Evolutionary conservation across 2,888 invertebrate genomes (phyloP).

Genomic region (Abrostola tripartita): DNA sequence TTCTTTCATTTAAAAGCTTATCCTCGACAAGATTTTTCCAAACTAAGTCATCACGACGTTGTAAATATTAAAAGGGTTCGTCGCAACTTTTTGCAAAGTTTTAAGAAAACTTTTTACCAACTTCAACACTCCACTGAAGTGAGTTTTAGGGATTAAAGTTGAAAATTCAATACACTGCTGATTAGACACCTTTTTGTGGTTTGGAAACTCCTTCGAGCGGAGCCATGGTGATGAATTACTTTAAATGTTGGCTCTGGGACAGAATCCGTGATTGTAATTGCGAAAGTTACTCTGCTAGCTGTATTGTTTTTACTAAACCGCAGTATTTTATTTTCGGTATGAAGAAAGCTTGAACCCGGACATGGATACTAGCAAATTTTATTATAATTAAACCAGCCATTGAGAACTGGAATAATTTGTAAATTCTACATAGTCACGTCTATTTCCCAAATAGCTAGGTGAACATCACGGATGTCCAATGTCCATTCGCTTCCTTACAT

Average conservation of each 20-base stretch:
- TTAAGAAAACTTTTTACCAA: constrained; percentile 14
- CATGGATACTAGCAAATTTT: no score
- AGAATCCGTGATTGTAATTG: background rate
- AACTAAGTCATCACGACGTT: constrained; percentile 33
- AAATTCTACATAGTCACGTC: no score
- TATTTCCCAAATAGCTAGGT: no score
- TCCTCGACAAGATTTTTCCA: constrained; percentile 17
- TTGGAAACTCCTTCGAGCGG: constrained; percentile 6
- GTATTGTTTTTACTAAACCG: no score
- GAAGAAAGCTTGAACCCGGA: no score
- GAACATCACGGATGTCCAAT: no score
- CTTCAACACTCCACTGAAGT: constrained; percentile 15
- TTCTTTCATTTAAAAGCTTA: constrained; percentile 8
- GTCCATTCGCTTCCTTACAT: no score
- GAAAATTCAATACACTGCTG: constrained; percentile 42
- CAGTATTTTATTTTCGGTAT: no score
- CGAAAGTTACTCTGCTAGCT: no score
- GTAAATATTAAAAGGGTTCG: constrained; percentile 43
- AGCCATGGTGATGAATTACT: constrained; percentile 12
- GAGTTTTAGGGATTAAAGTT: constrained; percentile 33
- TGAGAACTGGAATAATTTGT: no score
- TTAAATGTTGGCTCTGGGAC: background rate
- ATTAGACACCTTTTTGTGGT: constrained; percentile 32
- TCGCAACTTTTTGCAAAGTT: constrained; percentile 28
- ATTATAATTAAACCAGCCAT: no score